Conservation (phyloP, 2,888 invertebrate species). For the Anticlea derivata region DNA sequence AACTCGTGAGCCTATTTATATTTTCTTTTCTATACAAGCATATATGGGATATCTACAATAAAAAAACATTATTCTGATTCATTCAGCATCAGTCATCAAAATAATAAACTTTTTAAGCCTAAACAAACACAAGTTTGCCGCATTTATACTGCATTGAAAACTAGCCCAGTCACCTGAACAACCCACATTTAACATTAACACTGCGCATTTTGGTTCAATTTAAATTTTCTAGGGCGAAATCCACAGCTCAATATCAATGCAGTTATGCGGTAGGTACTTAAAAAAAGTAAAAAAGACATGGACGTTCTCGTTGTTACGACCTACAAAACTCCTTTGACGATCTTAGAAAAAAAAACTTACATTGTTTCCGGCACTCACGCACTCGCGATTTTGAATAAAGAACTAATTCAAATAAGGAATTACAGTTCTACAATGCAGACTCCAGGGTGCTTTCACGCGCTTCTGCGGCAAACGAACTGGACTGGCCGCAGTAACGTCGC, state of each 20-base stretch:
- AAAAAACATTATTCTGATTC: no score
- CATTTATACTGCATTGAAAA: conserved; percentile 22
- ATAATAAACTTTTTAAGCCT: neutral
- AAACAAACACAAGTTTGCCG: conserved; percentile 18
- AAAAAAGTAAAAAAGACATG: neutral
- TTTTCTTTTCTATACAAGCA: no score
- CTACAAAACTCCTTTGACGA: neutral
- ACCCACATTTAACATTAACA: neutral
- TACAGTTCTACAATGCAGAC: conserved; percentile 43
- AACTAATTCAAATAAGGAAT: conserved; percentile 27
- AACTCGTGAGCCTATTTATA: no score
- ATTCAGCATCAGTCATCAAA: no score
- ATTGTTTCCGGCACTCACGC: conserved; percentile 18
- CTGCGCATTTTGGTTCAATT: conserved; percentile 9
- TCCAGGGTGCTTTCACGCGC: conserved; percentile 51
- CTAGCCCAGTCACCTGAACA: conserved; percentile 1
- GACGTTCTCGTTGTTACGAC: no score
- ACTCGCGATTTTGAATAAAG: conserved; percentile 17
- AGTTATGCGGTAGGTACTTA: conserved; percentile 16
- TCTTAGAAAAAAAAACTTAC: conserved; percentile 19
- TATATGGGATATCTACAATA: no score
- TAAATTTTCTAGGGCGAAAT: conserved; percentile 2
- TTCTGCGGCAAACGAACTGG: conserved; percentile 73
- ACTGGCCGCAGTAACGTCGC: conserved; percentile 74
- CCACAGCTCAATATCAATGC: conserved; percentile 15